These are phyloP conservation scores for Amphiprion ocellaris DNA, from an alignment of 2,113 vertebrate species.

Conservation along the genomic window DNA sequence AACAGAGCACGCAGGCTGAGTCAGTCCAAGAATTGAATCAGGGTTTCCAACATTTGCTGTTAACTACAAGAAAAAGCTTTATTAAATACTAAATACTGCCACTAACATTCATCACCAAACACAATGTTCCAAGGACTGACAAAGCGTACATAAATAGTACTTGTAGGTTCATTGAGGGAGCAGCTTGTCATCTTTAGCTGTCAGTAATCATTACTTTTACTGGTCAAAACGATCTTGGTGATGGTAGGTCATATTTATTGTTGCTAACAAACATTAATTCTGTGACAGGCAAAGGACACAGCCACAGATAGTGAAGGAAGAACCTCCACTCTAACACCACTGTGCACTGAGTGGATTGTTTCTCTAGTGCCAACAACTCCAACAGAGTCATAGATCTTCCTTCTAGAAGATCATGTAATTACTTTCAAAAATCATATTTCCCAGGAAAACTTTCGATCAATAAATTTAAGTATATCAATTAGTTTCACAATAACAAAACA, in stretches of 20 bases:
- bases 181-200: not conserved
- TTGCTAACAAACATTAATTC: not conserved
- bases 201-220: not conserved
- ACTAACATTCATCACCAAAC: not conserved
- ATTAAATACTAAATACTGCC: conserved; percentile 22
- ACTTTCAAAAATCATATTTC: too few relatives aligned
- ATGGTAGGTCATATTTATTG: not conserved
- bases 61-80: conserved; percentile 21
- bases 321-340: too few relatives aligned
- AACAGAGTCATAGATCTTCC: too few relatives aligned
- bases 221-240: not conserved
- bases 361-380: too few relatives aligned
- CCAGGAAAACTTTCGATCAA: too few relatives aligned
- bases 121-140: not conserved
- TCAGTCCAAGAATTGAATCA: not conserved
- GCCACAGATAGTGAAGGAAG: too few relatives aligned
- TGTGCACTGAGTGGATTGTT: too few relatives aligned
- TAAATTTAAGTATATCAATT: too few relatives aligned
- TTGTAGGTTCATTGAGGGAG: not conserved
- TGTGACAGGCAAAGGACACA: not conserved
- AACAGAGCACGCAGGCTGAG: conserved; percentile 8
- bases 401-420: too few relatives aligned
- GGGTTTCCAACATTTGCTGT: conserved; percentile 10
- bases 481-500: too few relatives aligned
- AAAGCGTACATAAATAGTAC: not conserved